phyloP scores from a whole-genome alignment of 2,113 vertebrate species.

The Pholis gunnellus region DNA sequence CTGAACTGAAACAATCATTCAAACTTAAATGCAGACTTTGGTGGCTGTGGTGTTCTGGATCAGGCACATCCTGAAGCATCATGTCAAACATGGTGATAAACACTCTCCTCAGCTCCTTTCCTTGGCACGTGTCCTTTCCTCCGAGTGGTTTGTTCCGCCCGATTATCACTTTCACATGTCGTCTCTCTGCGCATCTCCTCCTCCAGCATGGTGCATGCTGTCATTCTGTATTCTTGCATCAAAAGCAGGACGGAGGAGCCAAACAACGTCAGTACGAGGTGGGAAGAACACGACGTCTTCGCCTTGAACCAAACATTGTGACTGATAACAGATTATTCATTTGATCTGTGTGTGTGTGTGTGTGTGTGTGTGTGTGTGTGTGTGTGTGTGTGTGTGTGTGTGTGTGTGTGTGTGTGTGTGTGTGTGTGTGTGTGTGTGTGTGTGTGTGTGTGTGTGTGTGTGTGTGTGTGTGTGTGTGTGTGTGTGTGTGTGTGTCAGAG shows the following conservation, averaged over 20 bases:
- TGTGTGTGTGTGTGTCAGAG: conserved; percentile 10
- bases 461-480: conserved; percentile 1
- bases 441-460: background rate
- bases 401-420: conserved; percentile 3
- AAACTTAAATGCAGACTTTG: conserved; percentile 6
- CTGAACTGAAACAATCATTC: conserved; percentile 10
- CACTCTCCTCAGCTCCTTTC: conserved; percentile 26
- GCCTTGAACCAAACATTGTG: conserved; percentile 22
- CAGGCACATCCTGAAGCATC: conserved; percentile 22
- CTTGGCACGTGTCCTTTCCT: conserved; percentile 33
- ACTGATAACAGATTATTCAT: conserved; percentile 7
- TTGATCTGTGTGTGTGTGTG: conserved; percentile 1
- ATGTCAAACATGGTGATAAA: conserved; percentile 18
- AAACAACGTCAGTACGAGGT: background rate
- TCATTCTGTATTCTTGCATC: conserved; percentile 26
- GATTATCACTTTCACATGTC: conserved; percentile 4
- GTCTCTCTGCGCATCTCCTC: conserved; percentile 8
- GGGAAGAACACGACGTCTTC: conserved; percentile 1
- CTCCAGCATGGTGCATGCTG: conserved; percentile 7
- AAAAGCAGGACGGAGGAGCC: conserved; percentile 5
- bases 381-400: conserved; percentile 15
- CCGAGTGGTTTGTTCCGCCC: background rate
- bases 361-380: background rate
- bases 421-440: conserved; percentile 2
- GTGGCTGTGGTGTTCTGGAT: conserved; percentile 1